Conservation (phyloP, 2,113 vertebrate species). For the Ameiurus melas region DNA sequence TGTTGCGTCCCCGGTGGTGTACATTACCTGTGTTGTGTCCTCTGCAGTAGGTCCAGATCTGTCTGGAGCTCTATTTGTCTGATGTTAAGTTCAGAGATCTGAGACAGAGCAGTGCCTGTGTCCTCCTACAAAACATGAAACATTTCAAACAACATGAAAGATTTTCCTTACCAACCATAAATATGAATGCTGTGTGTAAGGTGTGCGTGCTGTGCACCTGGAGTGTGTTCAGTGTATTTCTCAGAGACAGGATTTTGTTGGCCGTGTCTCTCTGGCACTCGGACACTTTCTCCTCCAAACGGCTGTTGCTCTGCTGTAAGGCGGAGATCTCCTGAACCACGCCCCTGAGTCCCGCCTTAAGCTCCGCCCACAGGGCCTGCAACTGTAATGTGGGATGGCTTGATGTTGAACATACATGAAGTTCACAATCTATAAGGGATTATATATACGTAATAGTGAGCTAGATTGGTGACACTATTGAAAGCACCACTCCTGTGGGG, state of each 20-base stretch:
- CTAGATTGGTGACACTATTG: background rate
- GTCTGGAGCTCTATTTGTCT: slow-evolving; percentile 87
- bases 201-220: slow-evolving; percentile 75
- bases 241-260: slow-evolving; percentile 90
- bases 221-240: slow-evolving; percentile 89
- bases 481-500: background rate
- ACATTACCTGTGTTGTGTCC: slow-evolving; percentile 62
- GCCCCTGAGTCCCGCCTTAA: slow-evolving; percentile 85
- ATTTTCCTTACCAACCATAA: background rate
- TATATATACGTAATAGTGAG: background rate
- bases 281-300: slow-evolving; percentile 87
- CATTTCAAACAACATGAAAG: background rate
- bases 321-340: slow-evolving; percentile 83
- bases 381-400: slow-evolving; percentile 64
- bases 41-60: slow-evolving; percentile 83
- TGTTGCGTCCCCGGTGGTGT: background rate
- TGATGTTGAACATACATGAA: background rate
- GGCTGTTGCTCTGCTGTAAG: slow-evolving; percentile 84
- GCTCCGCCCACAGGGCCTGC: slow-evolving; percentile 89
- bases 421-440: background rate
- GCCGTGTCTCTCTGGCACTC: slow-evolving; percentile 85
- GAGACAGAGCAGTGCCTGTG: slow-evolving; percentile 82
- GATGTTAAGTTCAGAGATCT: slow-evolving; percentile 86
- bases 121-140: slow-evolving; percentile 80
- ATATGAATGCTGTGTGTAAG: background rate